Base-by-base conservation (phyloP, 2,888 invertebrate genomes). In the Aphelenchoides bicaudatus region DNA sequence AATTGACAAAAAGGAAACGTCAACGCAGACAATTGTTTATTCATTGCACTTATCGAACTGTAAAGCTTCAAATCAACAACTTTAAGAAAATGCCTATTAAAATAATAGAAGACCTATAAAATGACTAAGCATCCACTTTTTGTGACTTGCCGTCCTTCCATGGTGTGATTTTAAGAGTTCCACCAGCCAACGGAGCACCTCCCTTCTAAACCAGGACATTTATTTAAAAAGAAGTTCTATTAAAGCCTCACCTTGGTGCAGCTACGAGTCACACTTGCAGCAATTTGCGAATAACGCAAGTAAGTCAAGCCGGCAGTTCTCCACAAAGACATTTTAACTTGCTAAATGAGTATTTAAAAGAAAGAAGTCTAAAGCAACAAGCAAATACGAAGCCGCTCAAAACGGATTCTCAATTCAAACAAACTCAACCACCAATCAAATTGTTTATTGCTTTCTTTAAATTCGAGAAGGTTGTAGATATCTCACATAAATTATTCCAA, bases 281-380 rank as follows among this genome's bases (percentile, higher is more conserved):
- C 91, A 78, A 93, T 89, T 80, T 88, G 88, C 58, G 93, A 93
- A 82, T 89, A 94, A 83, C 90, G 89, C 82, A 93, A 88, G 84
- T 94, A 94, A 83, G 92, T 93, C 74, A 58, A 27, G 4, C 65
- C 65, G 25, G 65, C 67, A 25, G 46, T 46, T 10, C 65, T 51
- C 65, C 65, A 65, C 49, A 63, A 58, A 10, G 46, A 39, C 57
- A 64, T 65, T 25, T 5, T 29, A 28, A 56, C 10, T 30, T 31
- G 23, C 6, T n/a, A 8, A n/a, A 6, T n/a, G 10, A 43, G 43
- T n/a, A 6, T 19, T 43, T 6, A n/a, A 43, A n/a, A n/a, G 19
- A n/a, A 6, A 10, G 10, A 43, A n/a, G 10, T 43, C 6, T 6
- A n/a, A 43, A 34, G 10, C 10, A 10, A 34, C 34, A n/a, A 34